Evolutionary conservation across 1,140 invertebrate species (phyloP), one percentile per base, ranked within the genome.

Genomic region (Tetranychus urticae): DNA sequence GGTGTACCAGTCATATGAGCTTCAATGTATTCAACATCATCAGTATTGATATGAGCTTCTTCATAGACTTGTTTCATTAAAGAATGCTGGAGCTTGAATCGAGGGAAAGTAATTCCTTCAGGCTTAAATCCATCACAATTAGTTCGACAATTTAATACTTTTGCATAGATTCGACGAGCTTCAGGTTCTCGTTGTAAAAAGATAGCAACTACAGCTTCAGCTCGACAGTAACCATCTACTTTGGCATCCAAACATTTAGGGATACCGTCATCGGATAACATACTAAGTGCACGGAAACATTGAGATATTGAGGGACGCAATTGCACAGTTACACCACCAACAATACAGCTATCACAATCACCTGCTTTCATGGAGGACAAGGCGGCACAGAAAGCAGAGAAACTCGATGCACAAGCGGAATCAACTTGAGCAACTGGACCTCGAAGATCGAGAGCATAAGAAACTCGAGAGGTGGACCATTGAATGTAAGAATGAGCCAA

Each of bases 1-100:
- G 91, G 82, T 23, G 73, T 75, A 46, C 92, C 92, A 5, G 92
- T 97, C 31, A 92, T 91, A 71, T 97, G 93, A 33, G 89, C 88
- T 72, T 97, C 93, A 10, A 97, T 81, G 70, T 94, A 97, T 0
- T 72, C 74, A 0, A 97, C 83, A 52, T 85, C 81, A 42, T 75
- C 70, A 5, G 90, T 90, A 68, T 84, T 79, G 23, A 97, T 69
- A 1, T 81, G 79, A 33, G 78, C 80, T 70, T 93, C 88, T 10
- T 72, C 74, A 70, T 93, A 96, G 0, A 87, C 81, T 69, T 91
- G 85, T 58, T 80, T 72, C 64, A 94, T 82, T 13, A 97, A 75
- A 59, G 78, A 75, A 63, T 85, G 85, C 72, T 97, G 91, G 77
- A 88, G 50, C n/a, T 77, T 74, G 12, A 88, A 88, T 56, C 81